Evolutionary conservation across 2,113 vertebrate species (phyloP), one percentile per base, ranked within the genome.

Genomic region (Tachycineta bicolor): DNA sequence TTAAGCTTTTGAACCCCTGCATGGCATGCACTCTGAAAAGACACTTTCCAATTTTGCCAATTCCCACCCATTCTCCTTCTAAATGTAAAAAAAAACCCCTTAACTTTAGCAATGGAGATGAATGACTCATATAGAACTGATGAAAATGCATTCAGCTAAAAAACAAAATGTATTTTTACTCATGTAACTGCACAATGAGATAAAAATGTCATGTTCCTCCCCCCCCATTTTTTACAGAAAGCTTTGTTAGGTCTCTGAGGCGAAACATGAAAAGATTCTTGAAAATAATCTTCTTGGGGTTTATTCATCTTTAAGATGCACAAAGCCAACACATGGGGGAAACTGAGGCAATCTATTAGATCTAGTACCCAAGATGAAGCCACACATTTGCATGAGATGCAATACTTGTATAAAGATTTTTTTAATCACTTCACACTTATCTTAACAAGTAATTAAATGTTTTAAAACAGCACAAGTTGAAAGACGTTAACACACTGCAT

Each of bases 261-360:
- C 52, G 50, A 87, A 59, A 44, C 7, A 37, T 25, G 1, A 53
- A 31, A 84, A 88, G 12, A 29, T 39, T 63, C 8, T 28, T 67
- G 31, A 67, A 75, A 90, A 90, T n/a, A 17, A 53, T 49, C 21
- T 82, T 69, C 20, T 85, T 29, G 8, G 44, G 8, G 8, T 4
- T 71, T 79, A n/a, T 12, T 78, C 2, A 58, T 64, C 49, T 47
- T 69, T 52, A 87, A 31, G 37, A 68, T 9, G 10, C 17, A 75
- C 20, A 43, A 1, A 63, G 25, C 4, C 14, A 86, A 50, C 0
- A 0, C 16, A 63, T 0, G 5, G 21, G 11, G 19, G 22, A 88
- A 95, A 82, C 34, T 13, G 43, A 87, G 26, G 39, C 70, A 76
- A 91, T 28, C 4, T 0, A 22, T 52, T 31, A 75, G 23, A 63